phyloP scores from a whole-genome alignment of 1,140 invertebrate species.

The Paraescarpia echinospica region DNA sequence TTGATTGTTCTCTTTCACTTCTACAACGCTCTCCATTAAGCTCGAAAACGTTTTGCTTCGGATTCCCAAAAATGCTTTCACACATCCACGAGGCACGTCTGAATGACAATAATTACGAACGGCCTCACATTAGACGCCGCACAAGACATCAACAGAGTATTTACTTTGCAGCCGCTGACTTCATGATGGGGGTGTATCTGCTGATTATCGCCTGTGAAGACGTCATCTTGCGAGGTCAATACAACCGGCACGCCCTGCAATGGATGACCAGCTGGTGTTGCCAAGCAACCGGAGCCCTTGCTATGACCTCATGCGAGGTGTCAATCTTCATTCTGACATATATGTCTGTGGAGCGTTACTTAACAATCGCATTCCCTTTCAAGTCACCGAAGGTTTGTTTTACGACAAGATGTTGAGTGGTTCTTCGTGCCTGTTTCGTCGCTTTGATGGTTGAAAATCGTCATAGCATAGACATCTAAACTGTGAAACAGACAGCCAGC shows the following conservation, averaged over 20 bases:
- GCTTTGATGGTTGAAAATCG: not conserved
- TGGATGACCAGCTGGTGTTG: conserved; percentile 71
- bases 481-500: too few species aligned
- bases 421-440: not conserved
- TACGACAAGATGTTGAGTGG: not conserved
- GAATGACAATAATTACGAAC: too few species aligned
- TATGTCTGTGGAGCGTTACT: conserved; percentile 72
- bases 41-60: too few species aligned
- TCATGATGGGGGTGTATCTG: conserved; percentile 79
- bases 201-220: conserved; percentile 72
- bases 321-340: conserved; percentile 76
- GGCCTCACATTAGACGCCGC: too few species aligned
- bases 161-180: conserved; percentile 64
- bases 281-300: conserved; percentile 39
- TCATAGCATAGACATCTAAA: too few species aligned
- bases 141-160: not conserved
- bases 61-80: too few species aligned
- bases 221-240: conserved; percentile 66
- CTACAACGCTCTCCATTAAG: too few species aligned
- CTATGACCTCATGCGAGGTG: conserved; percentile 44
- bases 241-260: conserved; percentile 65
- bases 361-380: conserved; percentile 72
- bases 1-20: too few species aligned
- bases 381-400: conserved; percentile 18
- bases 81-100: too few species aligned